Base-by-base conservation (phyloP, 2,797 vertebrate species). In the Hipposideros larvatus region DNA sequence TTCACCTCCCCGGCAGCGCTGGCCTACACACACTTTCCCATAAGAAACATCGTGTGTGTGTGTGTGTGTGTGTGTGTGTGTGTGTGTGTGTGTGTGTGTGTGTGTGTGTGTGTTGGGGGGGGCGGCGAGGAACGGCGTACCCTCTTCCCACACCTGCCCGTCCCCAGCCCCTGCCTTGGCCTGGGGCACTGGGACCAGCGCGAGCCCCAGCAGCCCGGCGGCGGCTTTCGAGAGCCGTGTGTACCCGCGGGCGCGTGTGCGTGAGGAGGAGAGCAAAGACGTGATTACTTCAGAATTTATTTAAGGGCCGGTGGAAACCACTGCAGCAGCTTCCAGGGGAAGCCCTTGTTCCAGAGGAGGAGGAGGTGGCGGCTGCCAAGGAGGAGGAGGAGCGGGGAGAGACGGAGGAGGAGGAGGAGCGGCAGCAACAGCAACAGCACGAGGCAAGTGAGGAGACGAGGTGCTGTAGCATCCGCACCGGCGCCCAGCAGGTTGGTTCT, bases 251-350 rank as follows among this genome's bases (percentile, higher is more conserved):
- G 92, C 71, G 96, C 78, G 93, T 66, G 98, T 98, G 98, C 98
- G 98, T 98, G 98, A 98, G 98, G 97, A 98, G 97, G 98, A 94
- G 96, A 95, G 97, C 97, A 96, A 96, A 97, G 97, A 98, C 97
- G 98, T 96, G 98, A 98, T 99, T 98, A 98, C 98, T 99, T 98
- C 98, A 98, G 98, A 98, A 98, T 99, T 98, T 99, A 99, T 99
- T 98, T 98, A 98, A 98, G 98, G 98, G 86, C 97, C 97, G 99
- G 99, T 98, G 98, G 98, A 99, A 98, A 99, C 99, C 99, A 99
- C 98, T 98, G 98, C 97, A 90, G 97, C 97, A 94, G 97, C 98
- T 98, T 98, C 97, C 98, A 98, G 98, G 99, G 98, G 98, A 99
- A 98, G 98, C 98, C 98, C 98, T 98, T 34, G 92, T 87, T 85